Evolutionary conservation across 1,140 invertebrate genomes (phyloP), one percentile per base, ranked within the genome.

Genomic region (Leptopilina clavipes): DNA sequence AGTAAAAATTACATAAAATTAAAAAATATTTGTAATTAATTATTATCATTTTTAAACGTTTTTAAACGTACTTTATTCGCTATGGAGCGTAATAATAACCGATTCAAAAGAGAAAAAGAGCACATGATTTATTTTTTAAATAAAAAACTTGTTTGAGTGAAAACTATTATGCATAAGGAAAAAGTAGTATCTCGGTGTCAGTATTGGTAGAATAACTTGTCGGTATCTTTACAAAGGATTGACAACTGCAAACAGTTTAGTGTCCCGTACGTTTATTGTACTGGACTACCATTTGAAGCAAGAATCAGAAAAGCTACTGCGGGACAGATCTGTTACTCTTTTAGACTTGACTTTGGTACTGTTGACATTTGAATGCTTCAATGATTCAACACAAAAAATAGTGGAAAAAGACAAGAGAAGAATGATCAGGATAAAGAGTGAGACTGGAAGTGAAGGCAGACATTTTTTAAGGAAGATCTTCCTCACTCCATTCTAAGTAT

Each of bases 201-300:
- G 3, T 17, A 65, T 59, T 25, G 9, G 71, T 11, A 43, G 40
- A 65, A 65, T 65, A 65, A 25, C 40, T 75, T 54, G 73, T 73
- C 77, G 74, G 80, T 77, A 56, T 76, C 56, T 37, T 71, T 70
- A 83, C 81, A 86, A 84, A 82, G 84, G 82, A 86, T 89, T 88
- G 87, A 89, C 87, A 89, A 86, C 84, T 86, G 87, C 88, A 86
- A 89, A 89, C 88, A 89, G 87, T 89, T 89, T 89, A 89, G 86
- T 88, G 86, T 88, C 87, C 81, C 84, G 84, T 86, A 84, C 83
- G 84, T 88, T 89, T 89, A 89, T 89, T 89, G 85, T 89, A 85
- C 85, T 82, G 82, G 82, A 82, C 81, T 84, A 82, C 83, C 82
- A 80, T 86, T 82, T 86, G 71, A 71, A 74, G 77, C 18, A 77